These are phyloP conservation scores for Ricordea florida DNA, from an alignment of 92 coral and sea anemone genomes.

Conservation along the genomic window DNA sequence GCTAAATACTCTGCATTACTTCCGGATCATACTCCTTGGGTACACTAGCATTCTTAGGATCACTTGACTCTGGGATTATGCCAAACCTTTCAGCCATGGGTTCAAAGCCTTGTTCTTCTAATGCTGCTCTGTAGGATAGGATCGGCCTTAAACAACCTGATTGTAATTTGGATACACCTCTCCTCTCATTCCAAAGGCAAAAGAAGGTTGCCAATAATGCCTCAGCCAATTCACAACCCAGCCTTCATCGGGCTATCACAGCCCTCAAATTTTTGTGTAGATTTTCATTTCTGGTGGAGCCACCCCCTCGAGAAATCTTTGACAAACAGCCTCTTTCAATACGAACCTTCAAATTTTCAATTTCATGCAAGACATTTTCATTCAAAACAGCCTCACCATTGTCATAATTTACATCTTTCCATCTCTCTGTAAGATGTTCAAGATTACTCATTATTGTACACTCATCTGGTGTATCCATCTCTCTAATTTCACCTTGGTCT, in stretches of 20 bases:
- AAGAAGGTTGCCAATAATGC: slow-evolving; percentile 28
- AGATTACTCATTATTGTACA: slow-evolving; percentile 7
- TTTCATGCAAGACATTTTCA: slow-evolving; percentile 19
- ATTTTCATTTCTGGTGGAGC: too few relatives aligned
- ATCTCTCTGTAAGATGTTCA: slow-evolving; percentile 25
- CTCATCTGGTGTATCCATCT: slow-evolving; percentile 38
- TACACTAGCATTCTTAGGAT: not conserved
- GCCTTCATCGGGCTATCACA: too few relatives aligned
- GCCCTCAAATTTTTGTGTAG: too few relatives aligned
- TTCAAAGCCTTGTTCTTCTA: slow-evolving; percentile 20
- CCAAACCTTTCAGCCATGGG: slow-evolving; percentile 29
- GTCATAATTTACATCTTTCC: slow-evolving; percentile 46
- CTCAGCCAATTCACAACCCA: too few relatives aligned
- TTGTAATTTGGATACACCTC: not conserved
- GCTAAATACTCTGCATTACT: slow-evolving; percentile 9
- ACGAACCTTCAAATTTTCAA: slow-evolving; percentile 38
- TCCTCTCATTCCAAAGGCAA: slow-evolving; percentile 38
- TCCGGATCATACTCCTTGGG: not conserved
- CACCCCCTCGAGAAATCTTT: too few relatives aligned
- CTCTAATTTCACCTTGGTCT: slow-evolving; percentile 34
- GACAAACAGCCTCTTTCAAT: slow-evolving; percentile 36
- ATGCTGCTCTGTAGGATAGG: slow-evolving; percentile 23
- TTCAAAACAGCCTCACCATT: slow-evolving; percentile 38
- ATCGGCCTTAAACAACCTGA: slow-evolving; percentile 1
- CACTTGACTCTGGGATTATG: slow-evolving; percentile 13